Conservation (phyloP, 2,888 invertebrate genomes). For the Boloria selene region DNA sequence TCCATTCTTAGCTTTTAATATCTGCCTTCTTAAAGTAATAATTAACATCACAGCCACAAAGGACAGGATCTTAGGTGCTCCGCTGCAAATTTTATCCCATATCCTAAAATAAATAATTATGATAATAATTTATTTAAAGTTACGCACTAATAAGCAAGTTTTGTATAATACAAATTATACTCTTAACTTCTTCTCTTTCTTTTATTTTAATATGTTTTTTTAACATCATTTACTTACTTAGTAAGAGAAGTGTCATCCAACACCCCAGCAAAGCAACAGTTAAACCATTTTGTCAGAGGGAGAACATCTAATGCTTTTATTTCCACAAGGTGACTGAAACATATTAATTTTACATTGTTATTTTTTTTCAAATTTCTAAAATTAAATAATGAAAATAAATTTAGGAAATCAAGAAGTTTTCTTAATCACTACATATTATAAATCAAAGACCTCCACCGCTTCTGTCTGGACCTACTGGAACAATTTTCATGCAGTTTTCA, state of each 20-base stretch:
- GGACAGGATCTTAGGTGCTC: slow-evolving; percentile 90
- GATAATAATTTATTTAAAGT: no score
- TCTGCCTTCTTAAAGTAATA: slow-evolving; percentile 85
- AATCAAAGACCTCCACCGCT: no score
- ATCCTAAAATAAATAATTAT: slow-evolving; percentile 85
- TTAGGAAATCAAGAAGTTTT: neutral
- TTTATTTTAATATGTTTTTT: no score
- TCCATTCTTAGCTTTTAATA: slow-evolving; percentile 83
- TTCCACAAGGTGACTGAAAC: slow-evolving; percentile 84
- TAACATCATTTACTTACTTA: slow-evolving; percentile 78
- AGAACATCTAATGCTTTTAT: slow-evolving; percentile 84
- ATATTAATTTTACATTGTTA: slow-evolving; percentile 25
- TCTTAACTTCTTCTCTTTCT: no score
- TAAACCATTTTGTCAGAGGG: slow-evolving; percentile 90
- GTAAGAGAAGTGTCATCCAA: slow-evolving; percentile 89
- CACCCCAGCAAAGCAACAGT: slow-evolving; percentile 91
- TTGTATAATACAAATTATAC: no score
- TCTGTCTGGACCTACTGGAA: no score
- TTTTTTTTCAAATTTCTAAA: no score
- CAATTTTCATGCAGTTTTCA: no score
- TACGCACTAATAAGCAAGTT: no score
- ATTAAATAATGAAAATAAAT: no score
- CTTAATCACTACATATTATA: no score
- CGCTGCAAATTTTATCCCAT: slow-evolving; percentile 94
- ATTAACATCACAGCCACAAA: slow-evolving; percentile 89